These are phyloP conservation scores for Triplophysa tibetana DNA, from an alignment of 2,113 vertebrate species.

Conservation along the genomic window DNA sequence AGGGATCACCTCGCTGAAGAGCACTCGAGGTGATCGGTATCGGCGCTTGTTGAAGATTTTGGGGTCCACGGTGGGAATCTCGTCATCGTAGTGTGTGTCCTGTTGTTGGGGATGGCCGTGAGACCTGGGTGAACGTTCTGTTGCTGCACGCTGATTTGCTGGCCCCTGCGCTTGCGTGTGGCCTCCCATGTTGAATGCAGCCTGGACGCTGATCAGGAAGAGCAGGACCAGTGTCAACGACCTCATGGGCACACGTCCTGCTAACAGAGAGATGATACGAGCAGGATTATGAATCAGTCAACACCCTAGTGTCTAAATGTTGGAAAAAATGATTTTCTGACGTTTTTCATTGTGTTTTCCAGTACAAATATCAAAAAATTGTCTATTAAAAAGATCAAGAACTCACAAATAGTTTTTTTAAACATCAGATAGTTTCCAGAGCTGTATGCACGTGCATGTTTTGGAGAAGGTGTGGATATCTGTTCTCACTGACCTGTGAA, in stretches of 20 bases:
- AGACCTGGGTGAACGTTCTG: constrained; percentile 44
- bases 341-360: too few species aligned
- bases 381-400: too few species aligned
- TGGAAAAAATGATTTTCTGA: too few species aligned
- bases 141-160: constrained; percentile 70
- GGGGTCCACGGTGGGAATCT: constrained; percentile 86
- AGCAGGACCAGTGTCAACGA: constrained; percentile 95
- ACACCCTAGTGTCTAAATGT: too few species aligned
- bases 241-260: constrained; percentile 91
- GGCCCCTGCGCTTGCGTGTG: constrained; percentile 76
- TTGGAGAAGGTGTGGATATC: constrained; percentile 12
- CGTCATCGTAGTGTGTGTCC: constrained; percentile 58
- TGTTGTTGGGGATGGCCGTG: constrained; percentile 57
- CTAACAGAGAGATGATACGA: not conserved
- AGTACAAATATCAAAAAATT: too few species aligned
- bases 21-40: constrained; percentile 86
- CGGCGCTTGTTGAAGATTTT: constrained; percentile 85
- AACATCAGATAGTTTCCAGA: not conserved
- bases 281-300: not conserved
- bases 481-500: constrained; percentile 70
- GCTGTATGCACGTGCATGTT: not conserved
- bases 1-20: constrained; percentile 87
- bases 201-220: constrained; percentile 93
- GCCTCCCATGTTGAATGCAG: constrained; percentile 86
- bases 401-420: too few species aligned